Percentiles rank a stretch among this genome's conserved stretches.
These are phyloP conservation scores for Nebria brevicollis DNA, from an alignment of 2,888 invertebrate genomes.

Conservation along the genomic window DNA sequence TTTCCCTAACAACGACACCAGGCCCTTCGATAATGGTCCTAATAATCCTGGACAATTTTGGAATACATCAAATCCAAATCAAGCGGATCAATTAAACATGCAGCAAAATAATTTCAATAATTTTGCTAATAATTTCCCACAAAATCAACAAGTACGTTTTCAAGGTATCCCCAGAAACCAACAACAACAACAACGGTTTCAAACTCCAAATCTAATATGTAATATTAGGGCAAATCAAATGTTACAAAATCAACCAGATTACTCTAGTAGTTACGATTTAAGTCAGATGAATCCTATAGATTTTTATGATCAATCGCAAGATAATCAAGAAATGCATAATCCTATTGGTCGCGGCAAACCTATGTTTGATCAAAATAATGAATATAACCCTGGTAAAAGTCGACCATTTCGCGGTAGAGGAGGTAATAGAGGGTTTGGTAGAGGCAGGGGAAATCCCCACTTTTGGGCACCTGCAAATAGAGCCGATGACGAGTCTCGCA, in stretches of 20 bases:
- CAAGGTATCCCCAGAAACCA: conserved; percentile 9
- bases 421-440: not conserved
- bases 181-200: not conserved
- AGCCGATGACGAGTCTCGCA: not conserved
- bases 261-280: conserved; percentile 48
- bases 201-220: not conserved
- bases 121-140: conserved; percentile 3
- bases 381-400: not conserved
- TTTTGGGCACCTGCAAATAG: not conserved
- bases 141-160: conserved; percentile 9
- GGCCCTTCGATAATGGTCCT: not conserved
- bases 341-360: conserved; percentile 12
- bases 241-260: not conserved
- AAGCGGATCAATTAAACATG: conserved; percentile 11
- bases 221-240: not conserved
- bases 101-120: conserved; percentile 7
- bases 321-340: conserved; percentile 11
- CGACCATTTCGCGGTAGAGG: conserved; percentile 6
- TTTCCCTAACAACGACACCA: not conserved
- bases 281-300: conserved; percentile 49
- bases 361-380: conserved; percentile 12
- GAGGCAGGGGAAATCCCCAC: conserved; percentile 2
- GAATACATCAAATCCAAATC: conserved; percentile 21
- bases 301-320: conserved; percentile 46
- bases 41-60: not conserved